Evolutionary conservation across 2,113 vertebrate species (phyloP).

Genomic region (Myodes glareolus): DNA sequence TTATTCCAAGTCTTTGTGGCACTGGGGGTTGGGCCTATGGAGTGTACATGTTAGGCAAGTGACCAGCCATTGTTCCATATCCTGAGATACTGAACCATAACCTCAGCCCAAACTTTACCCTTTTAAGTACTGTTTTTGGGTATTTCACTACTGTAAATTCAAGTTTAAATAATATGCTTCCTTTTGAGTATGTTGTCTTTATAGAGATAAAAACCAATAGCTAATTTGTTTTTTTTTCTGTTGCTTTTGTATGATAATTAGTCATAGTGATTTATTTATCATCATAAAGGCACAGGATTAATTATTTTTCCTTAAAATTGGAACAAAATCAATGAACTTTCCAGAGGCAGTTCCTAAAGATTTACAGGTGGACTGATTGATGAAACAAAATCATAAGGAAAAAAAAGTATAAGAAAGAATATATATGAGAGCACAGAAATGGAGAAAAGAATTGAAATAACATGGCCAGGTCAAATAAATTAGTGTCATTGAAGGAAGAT

Average conservation of each 20-base stretch:
- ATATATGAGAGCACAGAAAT: neutral
- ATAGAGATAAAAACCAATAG: neutral
- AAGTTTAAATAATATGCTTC: neutral
- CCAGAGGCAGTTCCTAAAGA: neutral
- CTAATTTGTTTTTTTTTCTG: neutral
- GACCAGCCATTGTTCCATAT: neutral
- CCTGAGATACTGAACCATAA: neutral
- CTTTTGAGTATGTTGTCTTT: neutral
- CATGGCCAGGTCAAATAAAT: neutral
- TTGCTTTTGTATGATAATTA: neutral
- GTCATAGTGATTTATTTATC: neutral
- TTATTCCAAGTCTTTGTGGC: neutral
- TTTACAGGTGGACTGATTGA: neutral
- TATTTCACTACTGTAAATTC: neutral
- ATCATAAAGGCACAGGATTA: neutral
- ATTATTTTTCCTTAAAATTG: neutral
- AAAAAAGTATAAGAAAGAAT: neutral
- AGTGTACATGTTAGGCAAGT: neutral
- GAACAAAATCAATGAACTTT: neutral
- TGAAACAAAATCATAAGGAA: neutral
- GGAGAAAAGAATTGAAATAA: neutral
- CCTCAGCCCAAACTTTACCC: neutral
- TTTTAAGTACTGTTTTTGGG: neutral
- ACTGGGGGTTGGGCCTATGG: neutral
- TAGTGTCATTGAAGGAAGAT: neutral